A percentile compares a stretch with the other conserved stretches of the same genome.
Evolutionary conservation across 2,888 invertebrate species (phyloP).

Genomic region (Cinara cedri): DNA sequence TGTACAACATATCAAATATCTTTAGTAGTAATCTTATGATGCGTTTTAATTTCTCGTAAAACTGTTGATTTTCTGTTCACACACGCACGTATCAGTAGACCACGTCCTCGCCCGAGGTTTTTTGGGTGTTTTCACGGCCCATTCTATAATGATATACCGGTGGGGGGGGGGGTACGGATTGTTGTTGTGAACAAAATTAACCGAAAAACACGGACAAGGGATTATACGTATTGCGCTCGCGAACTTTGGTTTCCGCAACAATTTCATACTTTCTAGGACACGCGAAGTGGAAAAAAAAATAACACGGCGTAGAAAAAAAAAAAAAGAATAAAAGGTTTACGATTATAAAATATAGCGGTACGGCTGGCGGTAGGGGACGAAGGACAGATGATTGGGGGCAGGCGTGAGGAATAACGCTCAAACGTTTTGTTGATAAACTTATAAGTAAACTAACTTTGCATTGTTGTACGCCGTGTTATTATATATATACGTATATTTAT

Average conservation of each 20-base stretch:
- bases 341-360: conserved; percentile 40
- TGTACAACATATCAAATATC: too few species aligned
- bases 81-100: conserved; percentile 10
- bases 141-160: not conserved
- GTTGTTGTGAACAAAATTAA: conserved; percentile 30
- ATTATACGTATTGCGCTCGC: conserved; percentile 7
- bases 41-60: conserved; percentile 49
- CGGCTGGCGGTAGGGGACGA: not conserved
- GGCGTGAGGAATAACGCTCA: conserved; percentile 1
- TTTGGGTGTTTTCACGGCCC: conserved; percentile 21
- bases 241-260: conserved; percentile 36
- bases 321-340: conserved; percentile 21
- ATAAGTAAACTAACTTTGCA: conserved; percentile 54
- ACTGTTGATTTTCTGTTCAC: conserved; percentile 46
- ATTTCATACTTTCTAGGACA: conserved; percentile 30
- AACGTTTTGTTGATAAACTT: conserved; percentile 56
- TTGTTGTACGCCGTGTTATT: conserved; percentile 35
- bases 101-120: conserved; percentile 10
- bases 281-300: conserved; percentile 5
- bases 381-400: too few species aligned
- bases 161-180: not conserved
- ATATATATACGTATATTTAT: not conserved
- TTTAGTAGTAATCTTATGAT: not conserved
- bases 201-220: conserved; percentile 44
- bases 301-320: conserved; percentile 26